Conservation (phyloP, 2,113 vertebrate genomes). For the Mormyrus lacerda region DNA sequence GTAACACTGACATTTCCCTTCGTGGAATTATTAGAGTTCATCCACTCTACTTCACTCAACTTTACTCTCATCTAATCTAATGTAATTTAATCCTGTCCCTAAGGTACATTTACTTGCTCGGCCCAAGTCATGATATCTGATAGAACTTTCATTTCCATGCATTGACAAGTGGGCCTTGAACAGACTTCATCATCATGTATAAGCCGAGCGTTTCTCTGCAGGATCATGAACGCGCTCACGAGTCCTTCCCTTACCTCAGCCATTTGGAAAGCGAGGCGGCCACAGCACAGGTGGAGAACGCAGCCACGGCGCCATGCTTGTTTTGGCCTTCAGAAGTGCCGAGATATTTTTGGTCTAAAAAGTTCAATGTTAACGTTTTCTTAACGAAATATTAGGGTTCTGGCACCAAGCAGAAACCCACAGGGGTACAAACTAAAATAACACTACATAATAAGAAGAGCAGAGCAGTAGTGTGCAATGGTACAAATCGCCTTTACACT, state of each 20-base stretch:
- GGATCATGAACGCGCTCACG: neutral
- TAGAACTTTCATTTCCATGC: neutral
- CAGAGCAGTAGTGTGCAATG: neutral
- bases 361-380: constrained; percentile 10
- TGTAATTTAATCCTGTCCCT: neutral
- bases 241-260: neutral
- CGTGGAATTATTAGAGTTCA: neutral
- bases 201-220: neutral
- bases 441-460: neutral
- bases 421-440: constrained; percentile 6
- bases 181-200: neutral
- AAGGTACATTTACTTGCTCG: neutral
- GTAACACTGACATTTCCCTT: neutral
- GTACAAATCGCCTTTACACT: neutral
- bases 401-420: neutral
- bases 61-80: neutral
- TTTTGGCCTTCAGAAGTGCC: neutral
- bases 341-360: constrained; percentile 11
- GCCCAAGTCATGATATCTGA: neutral
- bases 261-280: neutral
- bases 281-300: neutral
- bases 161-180: neutral
- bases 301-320: neutral
- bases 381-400: constrained; percentile 7
- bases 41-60: neutral